Percentiles rank a stretch among this genome's conserved stretches.
These are phyloP conservation scores for Synanthedon vespiformis DNA, from an alignment of 2,888 invertebrate species.

Conservation along the genomic window DNA sequence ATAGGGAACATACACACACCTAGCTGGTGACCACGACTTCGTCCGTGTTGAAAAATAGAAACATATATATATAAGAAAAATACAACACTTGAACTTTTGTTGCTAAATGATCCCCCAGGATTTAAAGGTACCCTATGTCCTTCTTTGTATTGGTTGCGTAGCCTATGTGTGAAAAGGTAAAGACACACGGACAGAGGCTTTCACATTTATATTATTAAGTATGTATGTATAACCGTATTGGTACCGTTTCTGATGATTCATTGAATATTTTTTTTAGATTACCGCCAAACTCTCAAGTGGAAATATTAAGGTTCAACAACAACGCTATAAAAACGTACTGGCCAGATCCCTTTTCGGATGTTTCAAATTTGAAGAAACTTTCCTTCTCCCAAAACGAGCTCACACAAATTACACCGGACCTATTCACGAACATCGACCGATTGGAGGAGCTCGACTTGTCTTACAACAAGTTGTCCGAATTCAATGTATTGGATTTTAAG, in stretches of 20 bases:
- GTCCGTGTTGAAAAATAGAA: too few relatives aligned
- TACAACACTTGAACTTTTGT: too few relatives aligned
- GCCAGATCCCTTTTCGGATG: slow-evolving; percentile 55
- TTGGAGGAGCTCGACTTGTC: slow-evolving; percentile 67
- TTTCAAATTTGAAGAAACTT: slow-evolving; percentile 45
- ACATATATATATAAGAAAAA: too few relatives aligned
- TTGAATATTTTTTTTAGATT: slow-evolving; percentile 37
- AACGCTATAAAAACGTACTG: slow-evolving; percentile 56
- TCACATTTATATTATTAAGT: too few relatives aligned
- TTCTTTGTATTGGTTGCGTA: too few relatives aligned
- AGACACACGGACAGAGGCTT: too few relatives aligned
- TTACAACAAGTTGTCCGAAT: slow-evolving; percentile 51
- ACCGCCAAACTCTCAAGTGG: slow-evolving; percentile 50
- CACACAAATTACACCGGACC: slow-evolving; percentile 47
- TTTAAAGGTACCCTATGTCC: too few relatives aligned
- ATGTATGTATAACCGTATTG: too few relatives aligned
- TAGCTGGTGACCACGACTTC: too few relatives aligned
- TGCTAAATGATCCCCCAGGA: too few relatives aligned
- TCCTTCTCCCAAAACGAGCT: slow-evolving; percentile 65
- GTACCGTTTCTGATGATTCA: not conserved
- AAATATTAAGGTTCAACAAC: slow-evolving; percentile 47
- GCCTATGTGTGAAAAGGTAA: too few relatives aligned
- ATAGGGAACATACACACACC: too few relatives aligned
- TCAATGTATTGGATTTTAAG: slow-evolving; percentile 51
- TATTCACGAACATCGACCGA: slow-evolving; percentile 48